Base-by-base conservation (phyloP, 2,797 vertebrate genomes). In the Alectoris magna region DNA sequence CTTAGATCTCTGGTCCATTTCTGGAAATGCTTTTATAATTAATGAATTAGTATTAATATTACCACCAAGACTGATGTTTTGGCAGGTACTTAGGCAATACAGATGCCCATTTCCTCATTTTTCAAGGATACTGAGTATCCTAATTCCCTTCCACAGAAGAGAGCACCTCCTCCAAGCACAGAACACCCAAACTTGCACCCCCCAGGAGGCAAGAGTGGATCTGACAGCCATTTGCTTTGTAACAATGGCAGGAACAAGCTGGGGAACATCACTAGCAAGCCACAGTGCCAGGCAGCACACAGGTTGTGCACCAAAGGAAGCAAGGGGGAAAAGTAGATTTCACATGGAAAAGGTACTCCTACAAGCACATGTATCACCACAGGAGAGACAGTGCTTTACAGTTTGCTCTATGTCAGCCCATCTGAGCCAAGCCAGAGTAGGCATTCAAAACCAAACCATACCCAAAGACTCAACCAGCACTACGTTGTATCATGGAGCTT, bases 391-490 rank as follows among this genome's bases (percentile, higher is more conserved):
- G 53, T 81, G 43, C 70, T 87, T 71, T 43, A 46, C 9, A 36
- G 77, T 64, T 69, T 55, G 53, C 15, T 29, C 10, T 55, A 18
- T 4, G 27, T 17, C 27, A 55, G 27, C 23, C 83, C 11, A 80
- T 53, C 55, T 60, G 24, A 83, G 69, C 67, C 83, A 31, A 78
- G 41, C 5, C 70, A 68, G 36, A 87, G 39, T 5, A 19, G 26
- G 66, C 91, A 91, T 78, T 49, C 69, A 93, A 74, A 80, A 83
- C 63, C 76, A 75, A 66, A 49, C 46, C 55, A 70, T 64, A 36
- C 10, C 16, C 18, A 66, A 67, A 58, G 39, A 74, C 38, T 58
- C 86, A 11, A 88, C 44, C 29, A 87, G n/a, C 14, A 36, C 59
- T 88, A 9, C 8, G 3, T 67, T 63, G 55, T 48, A 73, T 58